A percentile compares a stretch with the other conserved stretches of the same genome.
Conservation (phyloP, 2,888 invertebrate genomes). For the Xylocampa areola region DNA sequence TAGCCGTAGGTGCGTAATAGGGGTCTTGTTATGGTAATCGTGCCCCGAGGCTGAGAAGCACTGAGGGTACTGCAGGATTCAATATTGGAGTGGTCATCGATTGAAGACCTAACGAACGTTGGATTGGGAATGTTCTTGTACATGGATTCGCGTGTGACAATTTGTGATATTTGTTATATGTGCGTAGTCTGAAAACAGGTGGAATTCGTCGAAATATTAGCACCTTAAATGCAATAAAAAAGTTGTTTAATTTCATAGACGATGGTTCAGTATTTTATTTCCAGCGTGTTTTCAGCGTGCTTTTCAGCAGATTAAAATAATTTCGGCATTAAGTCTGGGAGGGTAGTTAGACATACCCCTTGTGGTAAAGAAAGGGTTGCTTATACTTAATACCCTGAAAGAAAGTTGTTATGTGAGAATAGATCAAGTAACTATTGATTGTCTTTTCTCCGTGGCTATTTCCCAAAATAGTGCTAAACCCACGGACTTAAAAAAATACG, state of each 20-base stretch:
- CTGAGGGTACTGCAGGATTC: slow-evolving; percentile 71
- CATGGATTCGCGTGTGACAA: slow-evolving; percentile 24
- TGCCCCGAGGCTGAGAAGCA: slow-evolving; percentile 75
- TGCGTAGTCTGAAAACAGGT: too few species aligned
- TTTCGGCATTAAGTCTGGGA: slow-evolving; percentile 18
- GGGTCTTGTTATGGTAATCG: slow-evolving; percentile 89
- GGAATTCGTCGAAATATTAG: too few species aligned
- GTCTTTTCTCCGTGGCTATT: too few species aligned
- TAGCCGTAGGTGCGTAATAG: slow-evolving; percentile 84
- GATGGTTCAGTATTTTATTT: too few species aligned
- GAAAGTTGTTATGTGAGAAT: slow-evolving; percentile 15
- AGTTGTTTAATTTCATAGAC: too few species aligned
- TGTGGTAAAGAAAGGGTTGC: slow-evolving; percentile 52
- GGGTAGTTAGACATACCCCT: too few species aligned
- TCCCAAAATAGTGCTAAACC: too few species aligned
- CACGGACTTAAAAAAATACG: too few species aligned
- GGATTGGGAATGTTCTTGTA: slow-evolving; percentile 46
- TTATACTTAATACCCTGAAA: slow-evolving; percentile 17
- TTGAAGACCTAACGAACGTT: slow-evolving; percentile 65
- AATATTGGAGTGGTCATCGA: slow-evolving; percentile 76
- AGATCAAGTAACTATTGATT: too few species aligned
- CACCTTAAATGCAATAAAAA: too few species aligned
- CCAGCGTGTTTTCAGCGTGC: too few species aligned
- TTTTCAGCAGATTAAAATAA: slow-evolving; percentile 55
- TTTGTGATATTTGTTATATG: background rate